A percentile compares a stretch with the other conserved stretches of the same genome.
Conservation (phyloP, 64 coral and sea anemone species). For the Platygyra sinensis region DNA sequence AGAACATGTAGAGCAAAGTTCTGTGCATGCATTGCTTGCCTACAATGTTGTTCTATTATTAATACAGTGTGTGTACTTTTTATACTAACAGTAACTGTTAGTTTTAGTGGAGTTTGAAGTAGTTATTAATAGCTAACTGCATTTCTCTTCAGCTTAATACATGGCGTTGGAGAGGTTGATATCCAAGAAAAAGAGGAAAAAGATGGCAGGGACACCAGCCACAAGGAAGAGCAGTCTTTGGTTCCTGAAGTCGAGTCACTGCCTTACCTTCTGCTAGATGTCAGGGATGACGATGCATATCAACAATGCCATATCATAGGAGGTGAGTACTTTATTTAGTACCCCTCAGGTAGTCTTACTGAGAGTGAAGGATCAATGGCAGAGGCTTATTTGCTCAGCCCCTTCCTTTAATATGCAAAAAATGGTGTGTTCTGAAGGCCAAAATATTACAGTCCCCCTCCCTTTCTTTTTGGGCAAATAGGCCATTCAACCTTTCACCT, state of each 20-base stretch:
- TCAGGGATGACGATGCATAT: slow-evolving; percentile 92
- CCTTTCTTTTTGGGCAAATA: too few relatives aligned
- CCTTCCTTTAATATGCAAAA: too few relatives aligned
- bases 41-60: too few relatives aligned
- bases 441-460: too few relatives aligned
- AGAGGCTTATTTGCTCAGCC: too few relatives aligned
- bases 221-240: slow-evolving; percentile 6
- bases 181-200: slow-evolving; percentile 66
- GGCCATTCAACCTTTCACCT: too few relatives aligned
- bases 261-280: slow-evolving; percentile 87
- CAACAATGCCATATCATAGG: slow-evolving; percentile 96
- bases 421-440: too few relatives aligned
- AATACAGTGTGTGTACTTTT: too few relatives aligned
- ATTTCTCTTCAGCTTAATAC: slow-evolving; percentile 74
- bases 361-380: not conserved
- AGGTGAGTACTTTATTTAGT: slow-evolving; percentile 45
- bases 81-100: too few relatives aligned
- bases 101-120: too few relatives aligned
- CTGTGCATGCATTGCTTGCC: too few relatives aligned
- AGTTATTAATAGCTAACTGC: not conserved
- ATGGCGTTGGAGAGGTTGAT: slow-evolving; percentile 98
- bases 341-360: not conserved
- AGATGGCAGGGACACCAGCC: not conserved
- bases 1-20: too few relatives aligned
- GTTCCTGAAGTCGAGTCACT: slow-evolving; percentile 87